Percentiles rank a stretch among this genome's conserved stretches.
These are phyloP conservation scores for Psittacula cyanocephala DNA, from an alignment of 2,113 vertebrate genomes.

Conservation along the genomic window DNA sequence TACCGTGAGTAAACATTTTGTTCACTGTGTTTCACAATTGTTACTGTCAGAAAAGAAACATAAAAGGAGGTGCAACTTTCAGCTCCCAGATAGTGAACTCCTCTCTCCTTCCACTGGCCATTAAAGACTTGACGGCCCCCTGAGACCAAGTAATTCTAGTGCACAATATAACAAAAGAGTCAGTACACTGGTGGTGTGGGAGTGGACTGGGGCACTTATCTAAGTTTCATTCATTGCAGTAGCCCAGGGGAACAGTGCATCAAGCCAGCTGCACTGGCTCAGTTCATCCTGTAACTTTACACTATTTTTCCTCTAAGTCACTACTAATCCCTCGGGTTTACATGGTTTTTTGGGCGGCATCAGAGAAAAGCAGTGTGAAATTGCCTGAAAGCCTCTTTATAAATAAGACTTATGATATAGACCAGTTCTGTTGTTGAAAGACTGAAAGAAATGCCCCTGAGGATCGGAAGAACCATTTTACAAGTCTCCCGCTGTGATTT, in stretches of 20 bases:
- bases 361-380: conserved; percentile 79
- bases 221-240: conserved; percentile 69
- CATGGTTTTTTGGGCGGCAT: conserved; percentile 74
- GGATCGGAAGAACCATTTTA: conserved; percentile 59
- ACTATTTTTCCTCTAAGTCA: conserved; percentile 76
- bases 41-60: conserved; percentile 47
- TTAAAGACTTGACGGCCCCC: conserved; percentile 45
- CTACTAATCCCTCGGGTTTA: conserved; percentile 81
- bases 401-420: conserved; percentile 77
- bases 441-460: conserved; percentile 63
- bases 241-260: conserved; percentile 69
- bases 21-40: conserved; percentile 20
- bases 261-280: conserved; percentile 66
- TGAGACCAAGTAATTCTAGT: conserved; percentile 55
- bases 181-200: not conserved
- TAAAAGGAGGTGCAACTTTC: conserved; percentile 55
- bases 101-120: conserved; percentile 52
- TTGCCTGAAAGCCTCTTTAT: conserved; percentile 80
- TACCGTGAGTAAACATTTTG: conserved; percentile 58
- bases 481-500: conserved; percentile 49
- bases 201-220: conserved; percentile 57
- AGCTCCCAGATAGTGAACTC: conserved; percentile 52
- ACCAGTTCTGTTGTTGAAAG: conserved; percentile 74
- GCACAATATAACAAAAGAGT: conserved; percentile 42
- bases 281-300: conserved; percentile 75